Base-by-base conservation (phyloP, 2,797 vertebrate species). In the Gallinago stenura region DNA sequence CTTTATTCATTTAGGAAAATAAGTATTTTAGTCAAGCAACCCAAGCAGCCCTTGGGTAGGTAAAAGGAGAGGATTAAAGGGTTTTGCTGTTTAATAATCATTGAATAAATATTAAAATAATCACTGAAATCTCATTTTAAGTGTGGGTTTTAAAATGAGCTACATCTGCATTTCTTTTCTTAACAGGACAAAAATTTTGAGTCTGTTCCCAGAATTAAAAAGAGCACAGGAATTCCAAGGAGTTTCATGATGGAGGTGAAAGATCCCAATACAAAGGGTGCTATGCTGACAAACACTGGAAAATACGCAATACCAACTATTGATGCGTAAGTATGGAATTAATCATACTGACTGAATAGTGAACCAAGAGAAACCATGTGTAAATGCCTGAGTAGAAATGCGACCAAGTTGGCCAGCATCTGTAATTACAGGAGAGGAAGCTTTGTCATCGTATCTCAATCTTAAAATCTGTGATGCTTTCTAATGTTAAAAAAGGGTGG, bases 181-280 rank as follows among this genome's bases (percentile, higher is more conserved):
- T 41, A 87, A 95, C 97, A 99, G 99, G 99, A 99, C 97, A 99
- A 99, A 98, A 99, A 98, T 87, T 98, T 98, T 30, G 99, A 99
- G 96, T 98, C 98, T 57, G 98, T 98, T 80, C 98, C 98, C 89
- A 98, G 98, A 95, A 99, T 99, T 86, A 99, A 99, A 97, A 99
- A 99, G 96, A 99, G 99, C 97, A 99, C 99, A 12, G 99, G 99
- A 45, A 99, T 99, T 96, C 99, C 99, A 56, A 98, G 99, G 15
- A 99, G 99, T 96, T 99, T 99, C 95, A 99, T 99, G 99, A 98
- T 99, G 90, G 99, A 99, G 95, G 99, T 99, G 94, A 99, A 99
- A 39, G 99, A 99, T 90, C 99, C 99, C 69, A 99, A 98, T 83
- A 99, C 99, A 25, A 99, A 99, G 97, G 99, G 99, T 58, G 99